Conservation (phyloP, 1,140 invertebrate species). For the Pseudomyrmex flavicornis region DNA sequence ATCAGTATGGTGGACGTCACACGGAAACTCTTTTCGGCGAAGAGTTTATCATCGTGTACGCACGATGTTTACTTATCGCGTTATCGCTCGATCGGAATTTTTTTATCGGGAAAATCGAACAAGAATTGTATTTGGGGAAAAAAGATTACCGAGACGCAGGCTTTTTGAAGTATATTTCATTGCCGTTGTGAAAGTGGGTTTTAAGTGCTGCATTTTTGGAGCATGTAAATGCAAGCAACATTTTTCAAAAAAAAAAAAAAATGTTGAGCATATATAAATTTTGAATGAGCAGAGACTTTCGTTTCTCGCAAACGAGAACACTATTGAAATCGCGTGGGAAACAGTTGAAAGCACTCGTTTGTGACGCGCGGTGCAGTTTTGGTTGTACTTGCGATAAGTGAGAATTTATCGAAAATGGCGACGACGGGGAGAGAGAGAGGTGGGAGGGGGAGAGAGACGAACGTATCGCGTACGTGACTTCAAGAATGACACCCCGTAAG, state of each 20-base stretch:
- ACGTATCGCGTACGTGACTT: slow-evolving; percentile 57
- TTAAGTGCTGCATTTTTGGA: background rate
- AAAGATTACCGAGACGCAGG: too few relatives aligned
- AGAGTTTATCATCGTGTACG: slow-evolving; percentile 27
- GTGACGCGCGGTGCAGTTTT: background rate
- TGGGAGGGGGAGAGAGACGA: background rate
- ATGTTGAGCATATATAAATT: background rate
- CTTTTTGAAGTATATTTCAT: background rate
- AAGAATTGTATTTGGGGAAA: background rate
- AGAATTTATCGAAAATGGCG: slow-evolving; percentile 44
- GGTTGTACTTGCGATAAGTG: slow-evolving; percentile 26
- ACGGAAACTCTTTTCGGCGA: slow-evolving; percentile 39
- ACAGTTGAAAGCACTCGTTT: too few relatives aligned
- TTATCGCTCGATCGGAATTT: slow-evolving; percentile 17
- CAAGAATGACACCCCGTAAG: slow-evolving; percentile 54
- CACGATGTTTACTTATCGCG: slow-evolving; percentile 30
- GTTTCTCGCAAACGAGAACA: background rate
- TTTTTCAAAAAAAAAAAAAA: too few relatives aligned
- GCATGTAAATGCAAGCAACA: too few relatives aligned
- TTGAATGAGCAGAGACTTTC: background rate
- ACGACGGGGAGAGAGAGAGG: background rate
- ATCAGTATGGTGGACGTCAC: slow-evolving; percentile 3
- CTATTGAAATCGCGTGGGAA: too few relatives aligned
- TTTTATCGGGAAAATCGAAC: slow-evolving; percentile 28
- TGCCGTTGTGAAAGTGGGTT: background rate